Percentiles rank a stretch among this genome's conserved stretches.
These are phyloP conservation scores for Mycteria americana DNA, from an alignment of 2,797 vertebrate species.

Conservation along the genomic window DNA sequence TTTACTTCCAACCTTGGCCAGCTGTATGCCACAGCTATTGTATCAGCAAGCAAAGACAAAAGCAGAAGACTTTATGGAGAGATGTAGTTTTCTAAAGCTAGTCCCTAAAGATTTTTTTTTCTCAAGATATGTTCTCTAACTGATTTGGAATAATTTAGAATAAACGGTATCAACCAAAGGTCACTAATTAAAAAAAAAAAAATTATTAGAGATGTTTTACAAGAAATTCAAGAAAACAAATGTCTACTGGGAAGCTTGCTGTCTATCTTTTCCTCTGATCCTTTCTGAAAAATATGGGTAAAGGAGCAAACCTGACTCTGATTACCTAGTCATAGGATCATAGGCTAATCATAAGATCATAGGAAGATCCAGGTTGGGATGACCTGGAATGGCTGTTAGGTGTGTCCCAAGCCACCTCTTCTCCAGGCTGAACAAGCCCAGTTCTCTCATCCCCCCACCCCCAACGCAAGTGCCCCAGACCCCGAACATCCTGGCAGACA, in stretches of 20 bases:
- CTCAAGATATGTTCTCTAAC: background rate
- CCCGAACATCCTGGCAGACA: background rate
- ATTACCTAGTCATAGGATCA: background rate
- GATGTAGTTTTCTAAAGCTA: background rate
- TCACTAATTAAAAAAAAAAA: background rate
- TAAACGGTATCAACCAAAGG: background rate
- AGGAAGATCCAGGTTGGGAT: background rate
- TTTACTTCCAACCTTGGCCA: background rate
- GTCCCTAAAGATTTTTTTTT: background rate
- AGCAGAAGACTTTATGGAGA: background rate
- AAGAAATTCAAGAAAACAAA: background rate
- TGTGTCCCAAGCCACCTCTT: background rate
- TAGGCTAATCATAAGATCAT: background rate
- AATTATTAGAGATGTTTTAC: background rate
- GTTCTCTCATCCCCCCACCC: accelerated
- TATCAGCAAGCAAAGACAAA: background rate
- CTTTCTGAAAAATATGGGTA: background rate
- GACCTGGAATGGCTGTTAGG: background rate
- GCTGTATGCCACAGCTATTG: background rate
- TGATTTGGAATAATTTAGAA: background rate
- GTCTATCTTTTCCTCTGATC: background rate
- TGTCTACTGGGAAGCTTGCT: background rate
- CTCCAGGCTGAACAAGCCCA: background rate
- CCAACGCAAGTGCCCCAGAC: background rate
- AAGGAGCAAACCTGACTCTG: background rate